phyloP scores from a whole-genome alignment of 1,140 invertebrate genomes.

The Rhagoletis pomonella region DNA sequence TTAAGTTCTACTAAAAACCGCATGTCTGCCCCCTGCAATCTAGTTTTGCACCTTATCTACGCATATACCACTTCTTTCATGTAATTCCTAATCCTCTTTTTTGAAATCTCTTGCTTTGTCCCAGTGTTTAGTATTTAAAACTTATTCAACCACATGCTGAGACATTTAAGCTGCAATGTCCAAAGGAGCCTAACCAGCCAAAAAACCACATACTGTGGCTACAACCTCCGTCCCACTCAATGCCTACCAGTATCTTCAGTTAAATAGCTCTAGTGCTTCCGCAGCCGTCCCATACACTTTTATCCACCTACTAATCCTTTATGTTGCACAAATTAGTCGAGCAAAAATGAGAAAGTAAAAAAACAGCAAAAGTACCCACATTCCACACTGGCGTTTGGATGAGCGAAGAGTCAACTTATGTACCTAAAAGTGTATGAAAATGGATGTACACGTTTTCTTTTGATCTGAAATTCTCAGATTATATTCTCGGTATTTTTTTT shows the following conservation, averaged over 20 bases:
- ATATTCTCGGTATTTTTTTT: not conserved
- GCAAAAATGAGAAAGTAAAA: slow-evolving; percentile 28
- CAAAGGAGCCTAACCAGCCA: slow-evolving; percentile 5
- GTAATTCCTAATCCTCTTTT: not conserved
- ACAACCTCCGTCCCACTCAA: not conserved
- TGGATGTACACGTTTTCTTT: slow-evolving; percentile 45
- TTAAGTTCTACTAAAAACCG: not conserved
- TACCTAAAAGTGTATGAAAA: not conserved
- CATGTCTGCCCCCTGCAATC: not conserved
- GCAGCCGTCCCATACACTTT: not conserved
- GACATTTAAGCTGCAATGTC: slow-evolving; percentile 6
- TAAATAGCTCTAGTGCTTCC: not conserved
- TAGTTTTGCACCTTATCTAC: not conserved
- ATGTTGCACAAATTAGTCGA: slow-evolving; percentile 40
- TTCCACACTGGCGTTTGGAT: not conserved
- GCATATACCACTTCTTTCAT: not conserved
- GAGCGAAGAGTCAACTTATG: not conserved
- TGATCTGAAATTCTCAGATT: slow-evolving; percentile 48
- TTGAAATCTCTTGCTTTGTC: not conserved
- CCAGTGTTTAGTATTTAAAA: slow-evolving; percentile 2
- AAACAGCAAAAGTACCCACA: not conserved
- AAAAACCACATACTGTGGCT: not conserved
- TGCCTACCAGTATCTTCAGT: no score
- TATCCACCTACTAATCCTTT: slow-evolving; percentile 50
- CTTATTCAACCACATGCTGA: slow-evolving; percentile 27